Percentiles rank a stretch among this genome's conserved stretches.
These are phyloP conservation scores for Gandaritis pyraliata DNA, from an alignment of 2,888 invertebrate species.

Conservation along the genomic window DNA sequence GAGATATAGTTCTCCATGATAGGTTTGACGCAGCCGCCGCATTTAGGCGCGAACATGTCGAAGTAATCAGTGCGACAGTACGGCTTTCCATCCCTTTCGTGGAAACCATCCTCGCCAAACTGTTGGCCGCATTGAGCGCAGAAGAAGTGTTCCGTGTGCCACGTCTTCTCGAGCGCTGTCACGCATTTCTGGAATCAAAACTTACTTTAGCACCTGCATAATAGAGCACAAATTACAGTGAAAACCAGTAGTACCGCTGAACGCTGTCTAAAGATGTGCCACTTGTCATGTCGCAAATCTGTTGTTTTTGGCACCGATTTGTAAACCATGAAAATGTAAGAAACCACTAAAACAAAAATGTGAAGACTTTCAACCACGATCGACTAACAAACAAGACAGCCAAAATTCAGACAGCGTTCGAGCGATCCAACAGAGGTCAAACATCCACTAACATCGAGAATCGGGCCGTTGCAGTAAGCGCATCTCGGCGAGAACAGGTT, in stretches of 20 bases:
- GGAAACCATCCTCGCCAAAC: constrained; percentile 99
- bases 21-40: constrained; percentile 97
- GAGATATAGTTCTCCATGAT: constrained; percentile 99
- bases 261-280: constrained; percentile 17
- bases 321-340: not conserved
- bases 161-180: constrained; percentile 98
- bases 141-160: constrained; percentile 99
- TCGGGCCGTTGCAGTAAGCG: constrained; percentile 99
- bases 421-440: not conserved
- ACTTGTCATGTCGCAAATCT: not conserved
- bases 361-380: not conserved
- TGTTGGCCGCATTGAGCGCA: constrained; percentile 98
- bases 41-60: constrained; percentile 99
- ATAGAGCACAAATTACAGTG: constrained; percentile 16
- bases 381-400: not conserved
- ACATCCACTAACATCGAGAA: constrained; percentile 93
- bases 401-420: constrained; percentile 6
- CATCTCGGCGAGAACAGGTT: constrained; percentile 99
- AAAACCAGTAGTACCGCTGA: constrained; percentile 14
- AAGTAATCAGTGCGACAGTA: constrained; percentile 98
- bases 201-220: constrained; percentile 44
- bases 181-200: constrained; percentile 95
- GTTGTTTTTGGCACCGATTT: not conserved
- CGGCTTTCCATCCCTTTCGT: constrained; percentile 97
- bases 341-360: not conserved